Evolutionary conservation across 2,888 invertebrate genomes (phyloP).

Genomic region (Eurytoma adleriae): DNA sequence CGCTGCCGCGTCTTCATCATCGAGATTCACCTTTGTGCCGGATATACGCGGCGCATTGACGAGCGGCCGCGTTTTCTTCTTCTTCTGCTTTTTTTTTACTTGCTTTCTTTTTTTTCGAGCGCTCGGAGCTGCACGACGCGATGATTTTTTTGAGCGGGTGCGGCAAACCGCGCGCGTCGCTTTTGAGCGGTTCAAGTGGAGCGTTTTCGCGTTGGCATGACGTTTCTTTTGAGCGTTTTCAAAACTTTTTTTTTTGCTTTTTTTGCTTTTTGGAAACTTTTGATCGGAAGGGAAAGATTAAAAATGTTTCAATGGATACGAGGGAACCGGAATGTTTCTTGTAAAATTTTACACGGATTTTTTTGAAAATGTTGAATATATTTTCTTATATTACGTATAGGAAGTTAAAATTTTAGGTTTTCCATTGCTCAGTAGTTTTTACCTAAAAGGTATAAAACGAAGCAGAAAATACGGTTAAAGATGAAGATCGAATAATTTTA

Average conservation of each 20-base stretch:
- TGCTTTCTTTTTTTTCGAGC: constrained; percentile 6
- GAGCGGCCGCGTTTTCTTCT: background rate
- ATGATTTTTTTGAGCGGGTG: constrained; percentile 1
- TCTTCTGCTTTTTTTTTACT: background rate
- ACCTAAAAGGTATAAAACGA: too few relatives aligned
- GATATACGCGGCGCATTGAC: background rate
- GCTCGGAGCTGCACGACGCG: background rate
- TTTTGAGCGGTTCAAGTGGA: constrained; percentile 12
- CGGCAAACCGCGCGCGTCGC: constrained; percentile 26
- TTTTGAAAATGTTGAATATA: too few relatives aligned
- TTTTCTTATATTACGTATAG: too few relatives aligned
- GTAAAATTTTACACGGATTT: background rate
- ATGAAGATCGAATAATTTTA: too few relatives aligned
- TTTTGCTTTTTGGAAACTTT: background rate
- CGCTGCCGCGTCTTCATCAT: constrained; percentile 32
- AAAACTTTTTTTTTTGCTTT: background rate
- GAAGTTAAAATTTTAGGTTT: too few relatives aligned
- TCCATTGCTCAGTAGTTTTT: too few relatives aligned
- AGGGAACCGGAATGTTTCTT: background rate
- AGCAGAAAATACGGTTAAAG: background rate
- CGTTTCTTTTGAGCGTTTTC: background rate
- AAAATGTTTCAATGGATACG: background rate
- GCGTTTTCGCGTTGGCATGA: background rate
- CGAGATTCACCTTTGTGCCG: too few relatives aligned
- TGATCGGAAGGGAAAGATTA: background rate